Base-by-base conservation (phyloP, 2,888 invertebrate genomes). In the Anoplius nigerrimus region DNA sequence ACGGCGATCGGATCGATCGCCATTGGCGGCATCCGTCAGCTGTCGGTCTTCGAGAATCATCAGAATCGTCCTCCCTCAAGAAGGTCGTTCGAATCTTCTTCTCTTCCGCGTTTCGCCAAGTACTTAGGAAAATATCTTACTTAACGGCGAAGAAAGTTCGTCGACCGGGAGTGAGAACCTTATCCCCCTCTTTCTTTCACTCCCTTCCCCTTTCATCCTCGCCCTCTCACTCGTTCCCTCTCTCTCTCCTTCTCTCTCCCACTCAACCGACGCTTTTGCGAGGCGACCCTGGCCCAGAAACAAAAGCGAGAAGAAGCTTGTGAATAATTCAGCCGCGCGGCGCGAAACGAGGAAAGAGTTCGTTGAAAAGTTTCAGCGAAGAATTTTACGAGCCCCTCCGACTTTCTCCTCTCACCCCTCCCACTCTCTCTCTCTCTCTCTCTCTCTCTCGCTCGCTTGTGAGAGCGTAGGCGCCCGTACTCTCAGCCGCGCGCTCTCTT, bases 241-340 rank as follows among this genome's bases (percentile, higher is more conserved):
- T 48, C 64, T 60, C 64, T 66, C 52, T 70, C 60, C 43, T 52
- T 18, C 46, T 34, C 45, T 18, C 21, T 66, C 48, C 42, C 16
- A 43, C 53, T 52, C 42, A 34, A 11, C 8, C 16, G 21, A 11
- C 52, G 20, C 52, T 5, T 42, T 83, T 77, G 84, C 79, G 78
- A 82, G 53, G 76, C 83, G 86, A 87, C 88, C 88, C 86, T 88
- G 88, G 88, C 88, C 88, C 85, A 88, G 88, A 88, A 88, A 88
- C 87, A 88, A 87, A 86, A 84, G 86, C 84, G 82, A 82, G 82
- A 84, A 83, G 83, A 82, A 84, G 83, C 87, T 87, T 83, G 86
- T 88, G 88, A 88, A 88, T 88, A 87, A 88, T 88, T 88, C 48
- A 16, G 48, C n/a, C 48, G 48, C 48, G 48, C 48, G 48, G 48